Percentiles rank a stretch among this genome's conserved stretches.
These are phyloP conservation scores for Chironomus riparius DNA, from an alignment of 2,888 invertebrate species.

Conservation along the genomic window DNA sequence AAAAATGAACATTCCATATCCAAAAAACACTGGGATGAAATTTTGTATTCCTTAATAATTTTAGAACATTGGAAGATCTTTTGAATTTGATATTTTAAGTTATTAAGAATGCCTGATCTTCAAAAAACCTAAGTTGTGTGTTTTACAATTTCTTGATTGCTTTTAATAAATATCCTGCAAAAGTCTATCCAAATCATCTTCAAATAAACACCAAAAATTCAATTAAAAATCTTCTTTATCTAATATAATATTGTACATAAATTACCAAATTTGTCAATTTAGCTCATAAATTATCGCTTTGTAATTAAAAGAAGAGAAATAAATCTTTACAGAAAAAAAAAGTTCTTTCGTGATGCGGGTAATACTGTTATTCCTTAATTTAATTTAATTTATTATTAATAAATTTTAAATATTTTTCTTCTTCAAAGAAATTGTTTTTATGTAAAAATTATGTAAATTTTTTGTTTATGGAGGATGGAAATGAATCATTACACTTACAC, in stretches of 20 bases:
- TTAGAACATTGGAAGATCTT: too few relatives aligned
- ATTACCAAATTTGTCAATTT: not conserved
- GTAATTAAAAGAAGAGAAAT: not conserved
- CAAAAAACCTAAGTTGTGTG: too few relatives aligned
- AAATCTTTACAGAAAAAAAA: too few relatives aligned
- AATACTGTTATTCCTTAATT: constrained; percentile 8
- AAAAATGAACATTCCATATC: too few relatives aligned
- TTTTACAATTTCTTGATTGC: too few relatives aligned
- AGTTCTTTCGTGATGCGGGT: not conserved
- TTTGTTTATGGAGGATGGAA: not conserved
- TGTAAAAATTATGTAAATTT: not conserved
- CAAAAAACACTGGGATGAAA: too few relatives aligned
- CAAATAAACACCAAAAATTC: not conserved
- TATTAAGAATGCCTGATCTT: too few relatives aligned
- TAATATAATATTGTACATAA: not conserved
- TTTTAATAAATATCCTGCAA: too few relatives aligned
- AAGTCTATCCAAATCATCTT: too few relatives aligned
- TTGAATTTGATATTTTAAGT: too few relatives aligned
- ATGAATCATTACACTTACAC: not conserved
- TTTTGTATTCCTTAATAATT: too few relatives aligned
- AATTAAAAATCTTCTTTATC: not conserved
- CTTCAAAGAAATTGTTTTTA: not conserved
- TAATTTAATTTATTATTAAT: not conserved
- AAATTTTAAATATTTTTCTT: not conserved
- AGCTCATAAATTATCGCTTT: not conserved